Base-by-base conservation (phyloP, 2,888 invertebrate genomes). In the Xylocampa areola region DNA sequence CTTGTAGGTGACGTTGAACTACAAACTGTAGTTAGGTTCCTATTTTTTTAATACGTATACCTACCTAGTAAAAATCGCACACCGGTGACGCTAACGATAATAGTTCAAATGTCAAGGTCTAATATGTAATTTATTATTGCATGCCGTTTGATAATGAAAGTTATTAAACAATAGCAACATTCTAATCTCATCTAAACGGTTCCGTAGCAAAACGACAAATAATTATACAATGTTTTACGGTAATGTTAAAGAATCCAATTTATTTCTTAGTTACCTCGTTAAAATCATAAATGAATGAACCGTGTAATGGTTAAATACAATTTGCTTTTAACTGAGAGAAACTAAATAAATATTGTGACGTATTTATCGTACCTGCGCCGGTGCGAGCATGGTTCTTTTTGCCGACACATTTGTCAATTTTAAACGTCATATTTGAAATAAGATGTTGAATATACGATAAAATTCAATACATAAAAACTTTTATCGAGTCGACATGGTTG, bases 91-190 rank as follows among this genome's bases (percentile, higher is more conserved):
- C 27, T 50, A 39, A 13, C 41, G 35, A 60, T 47, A 57, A 40
- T 33, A 59, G 61, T 55, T 67, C 67, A 67, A 41, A 43, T 58
- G 60, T 71, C 67, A 74, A 71, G 61, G 67, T 50, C 41, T 1
- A 33, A 40, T 14, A 39, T 36, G 47, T 48, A 5, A 65, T 59
- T 48, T 41, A 49, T 40, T 59, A 70, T 48, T 51, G 51, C 57
- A 69, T 53, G 45, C 40, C 14, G n/a, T 11, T 50, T 51, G 50
- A 35, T 51, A 35, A 57, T 64, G 41, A 65, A 65, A 70, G 59
- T 63, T 37, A 30, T 5, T 27, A 21, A 32, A 62, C 27, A 39
- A 53, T 39, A 43, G 30, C 32, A 16, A 43, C 16, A 27, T 55
- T 43, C 43, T 48, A 11, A 25, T 40, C 1, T 21, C 3, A 21